phyloP scores from a whole-genome alignment of 2,888 invertebrate genomes.

The Balanococcus diminutus region DNA sequence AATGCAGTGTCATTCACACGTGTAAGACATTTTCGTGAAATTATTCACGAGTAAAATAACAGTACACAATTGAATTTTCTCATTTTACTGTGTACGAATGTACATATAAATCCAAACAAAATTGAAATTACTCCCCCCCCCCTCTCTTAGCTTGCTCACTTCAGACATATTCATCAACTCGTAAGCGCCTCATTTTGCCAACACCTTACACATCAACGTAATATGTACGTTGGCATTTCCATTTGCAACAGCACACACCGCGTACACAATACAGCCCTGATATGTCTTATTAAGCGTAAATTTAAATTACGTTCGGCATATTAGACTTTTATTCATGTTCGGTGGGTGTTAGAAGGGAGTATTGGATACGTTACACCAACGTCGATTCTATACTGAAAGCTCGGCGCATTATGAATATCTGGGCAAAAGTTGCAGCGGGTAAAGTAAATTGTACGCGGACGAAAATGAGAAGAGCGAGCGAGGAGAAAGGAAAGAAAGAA shows the following conservation, averaged over 20 bases:
- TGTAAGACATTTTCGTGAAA: no score
- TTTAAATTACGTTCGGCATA: constrained; percentile 22
- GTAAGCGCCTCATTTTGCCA: not conserved
- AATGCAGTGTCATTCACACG: no score
- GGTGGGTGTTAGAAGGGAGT: not conserved
- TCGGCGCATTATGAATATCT: constrained; percentile 39
- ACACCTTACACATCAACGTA: not conserved
- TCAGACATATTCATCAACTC: not conserved
- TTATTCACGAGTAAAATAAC: no score
- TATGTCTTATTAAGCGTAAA: constrained; percentile 6
- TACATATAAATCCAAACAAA: not conserved
- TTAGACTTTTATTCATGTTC: not conserved
- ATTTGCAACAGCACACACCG: not conserved
- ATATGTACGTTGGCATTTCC: not conserved
- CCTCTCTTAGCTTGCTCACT: not conserved
- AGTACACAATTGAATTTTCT: no score
- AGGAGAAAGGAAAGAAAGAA: not conserved
- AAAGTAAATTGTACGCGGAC: constrained; percentile 26
- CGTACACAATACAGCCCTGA: not conserved
- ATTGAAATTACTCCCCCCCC: not conserved
- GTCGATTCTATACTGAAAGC: not conserved
- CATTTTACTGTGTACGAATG: no score
- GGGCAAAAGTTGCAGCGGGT: constrained; percentile 10
- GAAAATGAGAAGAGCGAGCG: not conserved
- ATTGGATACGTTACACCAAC: not conserved